Evolutionary conservation across 1,140 invertebrate genomes (phyloP).

Genomic region (Diachasma alloeum): DNA sequence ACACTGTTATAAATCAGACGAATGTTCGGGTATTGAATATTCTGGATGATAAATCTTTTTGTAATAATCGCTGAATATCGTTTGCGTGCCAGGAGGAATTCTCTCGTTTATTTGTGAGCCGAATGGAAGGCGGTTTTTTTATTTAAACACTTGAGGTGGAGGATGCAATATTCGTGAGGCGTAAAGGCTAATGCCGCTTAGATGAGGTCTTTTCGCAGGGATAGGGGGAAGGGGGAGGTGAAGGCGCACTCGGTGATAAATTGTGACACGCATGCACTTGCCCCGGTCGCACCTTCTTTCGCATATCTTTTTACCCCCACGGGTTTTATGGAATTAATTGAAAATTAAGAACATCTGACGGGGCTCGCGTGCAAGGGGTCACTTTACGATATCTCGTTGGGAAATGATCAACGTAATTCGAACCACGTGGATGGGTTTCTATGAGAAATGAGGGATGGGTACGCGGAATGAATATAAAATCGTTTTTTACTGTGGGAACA

Average conservation of each 20-base stretch:
- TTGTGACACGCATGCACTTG: constrained; percentile 4
- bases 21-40: background rate
- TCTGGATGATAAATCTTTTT: background rate
- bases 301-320: constrained; percentile 38
- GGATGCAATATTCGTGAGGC: constrained; percentile 36
- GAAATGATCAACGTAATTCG: background rate
- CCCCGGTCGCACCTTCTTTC: constrained; percentile 39
- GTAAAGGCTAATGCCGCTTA: constrained; percentile 43
- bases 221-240: background rate
- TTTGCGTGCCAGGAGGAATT: background rate
- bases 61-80: background rate
- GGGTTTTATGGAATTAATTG: constrained; percentile 43
- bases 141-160: constrained; percentile 32
- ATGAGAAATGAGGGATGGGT: background rate
- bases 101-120: background rate
- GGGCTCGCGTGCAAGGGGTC: constrained; percentile 11
- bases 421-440: background rate
- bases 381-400: background rate
- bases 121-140: constrained; percentile 4
- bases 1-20: background rate
- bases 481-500: no score
- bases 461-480: no score
- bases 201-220: background rate
- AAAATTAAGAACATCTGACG: constrained; percentile 41
- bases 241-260: constrained; percentile 8